phyloP scores from a whole-genome alignment of 2,797 vertebrate genomes.

The Sus cebifrons region DNA sequence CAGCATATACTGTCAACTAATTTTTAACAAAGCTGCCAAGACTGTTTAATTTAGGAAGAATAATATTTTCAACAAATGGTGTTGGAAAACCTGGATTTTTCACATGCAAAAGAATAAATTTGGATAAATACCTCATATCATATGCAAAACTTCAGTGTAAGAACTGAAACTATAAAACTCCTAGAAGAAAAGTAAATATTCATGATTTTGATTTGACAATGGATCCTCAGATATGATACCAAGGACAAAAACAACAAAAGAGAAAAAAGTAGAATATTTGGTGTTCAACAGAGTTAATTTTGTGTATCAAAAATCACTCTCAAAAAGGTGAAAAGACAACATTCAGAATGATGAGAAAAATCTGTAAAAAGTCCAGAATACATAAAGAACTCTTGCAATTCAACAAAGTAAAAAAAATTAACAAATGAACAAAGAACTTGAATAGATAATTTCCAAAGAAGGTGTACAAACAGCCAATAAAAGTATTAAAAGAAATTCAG shows the following conservation, averaged over 20 bases:
- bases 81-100: background rate
- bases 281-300: background rate
- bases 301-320: background rate
- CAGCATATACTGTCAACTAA: background rate
- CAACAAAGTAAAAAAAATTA: background rate
- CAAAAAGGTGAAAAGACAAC: background rate
- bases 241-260: background rate
- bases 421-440: background rate
- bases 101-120: background rate
- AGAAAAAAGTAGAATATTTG: background rate
- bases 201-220: slow-evolving; percentile 5
- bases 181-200: background rate
- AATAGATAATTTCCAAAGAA: background rate
- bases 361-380: background rate
- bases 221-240: background rate
- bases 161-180: background rate
- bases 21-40: background rate
- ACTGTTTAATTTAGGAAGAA: background rate
- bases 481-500: background rate
- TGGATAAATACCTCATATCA: background rate
- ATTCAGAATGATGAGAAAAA: background rate
- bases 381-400: background rate
- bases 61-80: slow-evolving; percentile 12
- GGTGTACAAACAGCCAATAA: background rate
- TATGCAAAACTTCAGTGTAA: slow-evolving; percentile 5